Percentiles rank a stretch among this genome's conserved stretches.
phyloP scores from a whole-genome alignment of 1,140 invertebrate genomes.

The Drosophila azteca region DNA sequence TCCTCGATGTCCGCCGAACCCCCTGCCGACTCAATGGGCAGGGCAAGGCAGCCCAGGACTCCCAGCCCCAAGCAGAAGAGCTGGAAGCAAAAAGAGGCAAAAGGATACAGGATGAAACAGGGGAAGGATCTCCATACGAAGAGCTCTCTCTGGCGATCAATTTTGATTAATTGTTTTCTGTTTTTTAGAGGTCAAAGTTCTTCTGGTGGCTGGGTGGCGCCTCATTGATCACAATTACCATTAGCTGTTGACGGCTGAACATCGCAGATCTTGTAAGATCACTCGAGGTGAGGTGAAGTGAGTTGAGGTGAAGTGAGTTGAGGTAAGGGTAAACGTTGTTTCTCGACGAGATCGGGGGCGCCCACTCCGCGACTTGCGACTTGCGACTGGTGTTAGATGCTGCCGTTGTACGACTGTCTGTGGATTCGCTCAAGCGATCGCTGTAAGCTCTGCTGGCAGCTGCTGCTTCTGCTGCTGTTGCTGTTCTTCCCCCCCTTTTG shows the following conservation, averaged over 20 bases:
- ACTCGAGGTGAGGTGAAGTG: background rate
- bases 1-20: conserved; percentile 57
- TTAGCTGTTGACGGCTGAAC: conserved; percentile 53
- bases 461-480: conserved; percentile 20
- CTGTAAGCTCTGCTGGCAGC: conserved; percentile 65
- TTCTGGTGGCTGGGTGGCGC: conserved; percentile 11
- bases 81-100: conserved; percentile 14
- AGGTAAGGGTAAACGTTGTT: background rate
- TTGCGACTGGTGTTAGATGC: conserved; percentile 75
- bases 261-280: conserved; percentile 48
- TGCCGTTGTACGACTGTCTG: conserved; percentile 69
- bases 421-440: conserved; percentile 40
- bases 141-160: too few relatives aligned
- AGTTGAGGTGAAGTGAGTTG: too few relatives aligned
- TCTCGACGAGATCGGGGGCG: conserved; percentile 32
- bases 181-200: too few relatives aligned
- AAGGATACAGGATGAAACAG: too few relatives aligned
- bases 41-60: conserved; percentile 1
- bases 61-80: conserved; percentile 29
- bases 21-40: conserved; percentile 21
- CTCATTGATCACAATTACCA: conserved; percentile 71
- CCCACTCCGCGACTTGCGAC: conserved; percentile 61
- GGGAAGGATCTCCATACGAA: background rate
- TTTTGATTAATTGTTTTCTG: too few relatives aligned
- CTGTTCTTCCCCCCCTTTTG: conserved; percentile 9